Conservation (phyloP, 2,113 vertebrate genomes). For the Campylomormyrus numenius region DNA sequence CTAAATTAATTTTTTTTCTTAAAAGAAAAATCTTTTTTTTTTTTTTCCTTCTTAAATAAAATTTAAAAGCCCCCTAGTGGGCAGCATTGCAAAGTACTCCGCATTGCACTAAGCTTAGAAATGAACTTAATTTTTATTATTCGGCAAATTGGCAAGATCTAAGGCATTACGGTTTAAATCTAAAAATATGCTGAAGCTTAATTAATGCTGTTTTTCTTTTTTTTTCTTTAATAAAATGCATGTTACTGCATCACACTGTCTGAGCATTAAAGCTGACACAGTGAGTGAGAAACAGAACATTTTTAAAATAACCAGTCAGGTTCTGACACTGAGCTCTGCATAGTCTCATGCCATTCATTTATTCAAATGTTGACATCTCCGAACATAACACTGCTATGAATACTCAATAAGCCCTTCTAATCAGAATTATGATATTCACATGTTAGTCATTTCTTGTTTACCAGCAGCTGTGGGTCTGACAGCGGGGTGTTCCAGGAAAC, state of each 20-base stretch:
- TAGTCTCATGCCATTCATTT: background rate
- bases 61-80: background rate
- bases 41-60: background rate
- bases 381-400: background rate
- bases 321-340: background rate
- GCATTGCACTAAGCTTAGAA: background rate
- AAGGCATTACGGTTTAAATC: background rate
- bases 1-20: background rate
- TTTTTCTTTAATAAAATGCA: conserved; percentile 1
- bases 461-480: background rate
- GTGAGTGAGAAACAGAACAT: background rate
- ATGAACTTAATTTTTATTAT: background rate
- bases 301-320: background rate
- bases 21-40: background rate
- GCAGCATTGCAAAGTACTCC: background rate
- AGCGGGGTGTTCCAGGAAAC: background rate
- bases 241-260: background rate
- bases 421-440: background rate
- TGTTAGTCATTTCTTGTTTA: background rate
- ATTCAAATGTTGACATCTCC: background rate
- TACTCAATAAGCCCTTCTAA: background rate
- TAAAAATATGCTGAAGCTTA: background rate
- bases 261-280: background rate
- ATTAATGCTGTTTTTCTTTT: background rate
- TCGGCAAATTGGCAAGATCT: background rate